Base-by-base conservation (phyloP, 2,888 invertebrate species). In the Muscina levida region DNA sequence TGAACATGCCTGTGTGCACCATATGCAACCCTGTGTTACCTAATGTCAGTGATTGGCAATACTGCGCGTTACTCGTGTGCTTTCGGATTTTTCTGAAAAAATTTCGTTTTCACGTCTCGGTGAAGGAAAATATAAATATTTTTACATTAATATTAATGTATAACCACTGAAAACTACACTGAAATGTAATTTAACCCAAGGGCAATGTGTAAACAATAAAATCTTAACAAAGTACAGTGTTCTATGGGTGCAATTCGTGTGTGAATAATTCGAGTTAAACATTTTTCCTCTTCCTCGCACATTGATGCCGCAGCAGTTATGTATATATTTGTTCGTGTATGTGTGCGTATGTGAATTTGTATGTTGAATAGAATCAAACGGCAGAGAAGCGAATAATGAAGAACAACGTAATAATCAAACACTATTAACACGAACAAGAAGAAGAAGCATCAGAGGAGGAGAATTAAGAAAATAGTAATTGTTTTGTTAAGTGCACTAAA, bases 81-180 rank as follows among this genome's bases (percentile, higher is more conserved):
- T 81, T 77, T 81, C 81, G 81, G 80, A 82, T 82, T 84, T 84
- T 82, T 83, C 82, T 78, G 82, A 83, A 82, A 79, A 82, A 74
- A 77, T 79, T 82, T 82, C 74, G 79, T 79, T 78, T 83, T 80
- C 82, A 82, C 81, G 79, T 79, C 79, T 82, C 77, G 80, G 67
- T 44, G 15, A 70, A 67, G 59, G 73, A 72, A 78, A 68, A 78
- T 83, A 72, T 78, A 62, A 59, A 79, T 71, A 79, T 78, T 82
- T 79, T 70, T 70, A 46, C 48, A 75, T 66, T 77, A 19, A 57
- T 44, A 26, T 67, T 39, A 42, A 68, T 75, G 56, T 72, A 68
- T 71, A 77, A 72, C 59, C 56, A 24, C n/a, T 44, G 44, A 72
- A 72, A 71, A 11, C n/a, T 65, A 44, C 24, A 62, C 22, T 56